These are phyloP conservation scores for Nyctalus aviator DNA, from an alignment of 2,797 vertebrate species.

Conservation along the genomic window DNA sequence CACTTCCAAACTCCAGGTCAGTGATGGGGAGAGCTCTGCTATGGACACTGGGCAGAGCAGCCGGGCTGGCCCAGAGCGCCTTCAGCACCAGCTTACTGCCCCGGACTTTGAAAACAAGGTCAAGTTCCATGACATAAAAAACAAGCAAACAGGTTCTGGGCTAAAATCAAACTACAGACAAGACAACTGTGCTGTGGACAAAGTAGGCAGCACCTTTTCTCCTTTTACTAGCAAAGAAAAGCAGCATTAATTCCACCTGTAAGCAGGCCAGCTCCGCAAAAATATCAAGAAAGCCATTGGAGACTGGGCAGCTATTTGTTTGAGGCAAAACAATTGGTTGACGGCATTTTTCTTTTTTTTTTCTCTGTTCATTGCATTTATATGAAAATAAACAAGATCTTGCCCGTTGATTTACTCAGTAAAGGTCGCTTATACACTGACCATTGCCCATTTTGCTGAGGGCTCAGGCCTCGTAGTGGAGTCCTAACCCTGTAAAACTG, in stretches of 20 bases:
- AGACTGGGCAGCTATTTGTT: not conserved
- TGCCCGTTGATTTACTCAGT: not conserved
- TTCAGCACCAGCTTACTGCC: not conserved
- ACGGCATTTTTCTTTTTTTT: not conserved
- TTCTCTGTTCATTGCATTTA: not conserved
- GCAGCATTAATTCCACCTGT: not conserved
- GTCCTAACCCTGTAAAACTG: not conserved
- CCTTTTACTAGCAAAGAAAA: not conserved
- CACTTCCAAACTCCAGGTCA: not conserved
- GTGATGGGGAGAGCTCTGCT: not conserved
- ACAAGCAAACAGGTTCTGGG: not conserved
- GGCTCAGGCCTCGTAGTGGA: not conserved
- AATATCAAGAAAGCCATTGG: not conserved
- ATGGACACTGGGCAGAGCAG: too few species aligned
- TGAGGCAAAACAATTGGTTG: not conserved
- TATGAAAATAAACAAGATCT: not conserved
- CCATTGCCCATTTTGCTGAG: not conserved
- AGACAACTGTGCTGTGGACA: not conserved
- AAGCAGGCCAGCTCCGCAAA: not conserved
- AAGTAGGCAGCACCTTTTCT: not conserved
- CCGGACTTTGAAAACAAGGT: conserved; percentile 35
- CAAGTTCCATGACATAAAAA: not conserved
- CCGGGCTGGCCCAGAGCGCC: not conserved
- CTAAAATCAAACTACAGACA: not conserved
- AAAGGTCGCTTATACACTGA: not conserved